phyloP scores from a whole-genome alignment of 2,888 invertebrate genomes.

The Ceratothoa steindachneri region DNA sequence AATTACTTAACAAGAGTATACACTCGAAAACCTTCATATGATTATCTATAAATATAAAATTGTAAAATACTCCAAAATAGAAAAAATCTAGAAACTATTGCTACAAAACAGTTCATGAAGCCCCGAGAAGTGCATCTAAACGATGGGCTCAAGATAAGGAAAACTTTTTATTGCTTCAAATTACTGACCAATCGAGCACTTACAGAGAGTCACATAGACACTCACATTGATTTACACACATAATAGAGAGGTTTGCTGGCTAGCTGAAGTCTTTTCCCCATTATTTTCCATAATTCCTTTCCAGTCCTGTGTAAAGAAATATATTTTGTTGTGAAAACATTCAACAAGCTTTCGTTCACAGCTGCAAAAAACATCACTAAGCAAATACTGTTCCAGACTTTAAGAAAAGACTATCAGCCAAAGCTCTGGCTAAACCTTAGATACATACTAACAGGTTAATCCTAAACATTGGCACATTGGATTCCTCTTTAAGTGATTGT shows the following conservation, averaged over 20 bases:
- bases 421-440: background rate
- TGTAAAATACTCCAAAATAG: conserved; percentile 10
- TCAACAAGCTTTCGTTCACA: too few relatives aligned
- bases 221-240: conserved; percentile 8
- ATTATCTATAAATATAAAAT: conserved; percentile 15
- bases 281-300: too few relatives aligned
- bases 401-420: background rate
- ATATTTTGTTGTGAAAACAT: too few relatives aligned
- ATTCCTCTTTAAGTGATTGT: background rate
- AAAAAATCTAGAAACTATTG: conserved; percentile 12
- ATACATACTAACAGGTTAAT: conserved; percentile 9
- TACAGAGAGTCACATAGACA: conserved; percentile 8
- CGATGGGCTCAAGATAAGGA: conserved; percentile 5
- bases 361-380: too few relatives aligned
- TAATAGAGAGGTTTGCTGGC: conserved; percentile 4
- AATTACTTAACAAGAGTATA: conserved; percentile 12
- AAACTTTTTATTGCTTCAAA: conserved; percentile 11
- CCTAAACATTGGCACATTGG: conserved; percentile 12
- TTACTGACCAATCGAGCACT: conserved; percentile 12
- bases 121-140: conserved; percentile 11
- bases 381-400: too few relatives aligned
- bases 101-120: conserved; percentile 10
- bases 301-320: too few relatives aligned
- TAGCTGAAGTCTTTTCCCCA: background rate
- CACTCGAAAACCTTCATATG: conserved; percentile 9